A percentile compares a stretch with the other conserved stretches of the same genome.
phyloP scores from a whole-genome alignment of 2,888 invertebrate species.

The Eilema griseolum region DNA sequence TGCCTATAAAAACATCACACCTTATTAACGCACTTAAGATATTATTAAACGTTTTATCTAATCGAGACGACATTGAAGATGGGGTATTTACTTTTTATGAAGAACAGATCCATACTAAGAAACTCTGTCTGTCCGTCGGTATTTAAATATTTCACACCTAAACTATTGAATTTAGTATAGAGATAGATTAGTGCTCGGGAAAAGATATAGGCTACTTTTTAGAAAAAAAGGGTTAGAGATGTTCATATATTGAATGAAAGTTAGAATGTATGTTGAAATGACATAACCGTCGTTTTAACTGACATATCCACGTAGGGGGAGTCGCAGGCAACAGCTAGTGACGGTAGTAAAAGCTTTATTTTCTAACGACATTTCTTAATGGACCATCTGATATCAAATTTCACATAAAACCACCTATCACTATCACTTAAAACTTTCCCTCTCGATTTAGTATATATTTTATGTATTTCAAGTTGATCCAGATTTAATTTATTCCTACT shows the following conservation, averaged over 20 bases:
- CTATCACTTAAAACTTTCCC: conserved; percentile 21
- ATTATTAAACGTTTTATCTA: background rate
- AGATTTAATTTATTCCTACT: conserved; percentile 21
- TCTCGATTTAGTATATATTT: conserved; percentile 12
- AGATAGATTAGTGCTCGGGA: too few relatives aligned
- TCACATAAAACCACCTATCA: conserved; percentile 18
- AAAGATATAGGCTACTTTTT: too few relatives aligned
- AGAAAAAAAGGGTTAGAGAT: too few relatives aligned
- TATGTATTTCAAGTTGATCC: conserved; percentile 17
- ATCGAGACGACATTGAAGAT: background rate
- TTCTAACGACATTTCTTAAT: conserved; percentile 14
- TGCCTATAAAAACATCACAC: background rate
- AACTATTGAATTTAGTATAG: too few relatives aligned
- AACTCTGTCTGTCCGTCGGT: too few relatives aligned
- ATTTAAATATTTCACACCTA: too few relatives aligned
- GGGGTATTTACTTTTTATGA: conserved; percentile 3
- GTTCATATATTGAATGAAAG: too few relatives aligned
- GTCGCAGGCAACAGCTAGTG: too few relatives aligned
- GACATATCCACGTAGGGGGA: too few relatives aligned
- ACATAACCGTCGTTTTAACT: too few relatives aligned
- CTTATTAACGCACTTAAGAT: background rate
- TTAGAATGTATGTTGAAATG: too few relatives aligned
- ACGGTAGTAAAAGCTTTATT: conserved; percentile 6
- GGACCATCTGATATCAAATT: conserved; percentile 13
- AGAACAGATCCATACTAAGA: too few relatives aligned